A percentile compares a stretch with the other conserved stretches of the same genome.
Conservation (phyloP, 1,140 invertebrate genomes). For the Thaumetopoea pityocampa region DNA sequence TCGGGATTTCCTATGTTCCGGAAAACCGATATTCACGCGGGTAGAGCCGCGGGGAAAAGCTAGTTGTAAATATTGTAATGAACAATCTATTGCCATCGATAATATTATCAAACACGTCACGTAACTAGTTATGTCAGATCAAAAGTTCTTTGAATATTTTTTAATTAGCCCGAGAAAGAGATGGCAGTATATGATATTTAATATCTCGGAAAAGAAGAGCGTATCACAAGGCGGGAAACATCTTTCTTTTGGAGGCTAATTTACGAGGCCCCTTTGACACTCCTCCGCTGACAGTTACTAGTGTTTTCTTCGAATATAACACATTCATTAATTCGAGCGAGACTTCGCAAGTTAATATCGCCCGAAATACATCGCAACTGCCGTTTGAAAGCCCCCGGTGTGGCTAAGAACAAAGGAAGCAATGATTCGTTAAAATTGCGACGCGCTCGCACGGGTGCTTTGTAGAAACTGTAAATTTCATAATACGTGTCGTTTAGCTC, state of each 20-base stretch:
- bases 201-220: constrained; percentile 23
- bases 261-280: constrained; percentile 56
- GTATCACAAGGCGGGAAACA: constrained; percentile 46
- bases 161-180: constrained; percentile 53
- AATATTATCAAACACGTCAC: no score
- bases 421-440: constrained; percentile 52
- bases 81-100: no score
- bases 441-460: constrained; percentile 12
- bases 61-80: no score
- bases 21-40: no score
- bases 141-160: constrained; percentile 46
- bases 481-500: constrained; percentile 28
- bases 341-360: constrained; percentile 10
- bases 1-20: no score
- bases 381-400: constrained; percentile 26
- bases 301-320: constrained; percentile 57
- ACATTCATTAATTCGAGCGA: constrained; percentile 21
- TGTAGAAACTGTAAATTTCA: constrained; percentile 15
- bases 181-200: constrained; percentile 14
- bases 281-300: constrained; percentile 58
- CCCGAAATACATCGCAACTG: constrained; percentile 37
- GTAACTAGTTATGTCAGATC: no score
- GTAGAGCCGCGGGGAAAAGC: no score
- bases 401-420: constrained; percentile 42
- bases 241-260: constrained; percentile 53